A percentile compares a stretch with the other conserved stretches of the same genome.
Conservation (phyloP, 2,888 invertebrate genomes). For the Scaptomyza reducta region DNA sequence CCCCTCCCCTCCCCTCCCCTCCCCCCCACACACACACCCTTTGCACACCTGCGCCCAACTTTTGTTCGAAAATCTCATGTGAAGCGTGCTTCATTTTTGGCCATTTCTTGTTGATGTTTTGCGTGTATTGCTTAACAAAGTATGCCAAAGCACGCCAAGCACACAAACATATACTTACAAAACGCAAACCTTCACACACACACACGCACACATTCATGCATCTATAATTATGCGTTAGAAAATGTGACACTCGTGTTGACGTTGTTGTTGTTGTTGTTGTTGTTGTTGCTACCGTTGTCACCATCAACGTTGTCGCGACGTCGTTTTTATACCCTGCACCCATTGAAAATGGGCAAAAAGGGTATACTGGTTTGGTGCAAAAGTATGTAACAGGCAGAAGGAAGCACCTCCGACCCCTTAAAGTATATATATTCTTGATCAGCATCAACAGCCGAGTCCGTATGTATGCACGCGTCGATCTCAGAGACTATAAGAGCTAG, state of each 20-base stretch:
- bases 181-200: conserved; percentile 1
- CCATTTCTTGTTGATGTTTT: conserved; percentile 47
- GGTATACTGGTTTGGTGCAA: no score
- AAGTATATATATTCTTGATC: no score
- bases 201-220: conserved; percentile 26
- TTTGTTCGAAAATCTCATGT: conserved; percentile 21
- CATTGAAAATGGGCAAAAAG: no score
- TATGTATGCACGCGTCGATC: no score
- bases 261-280: conserved; percentile 7
- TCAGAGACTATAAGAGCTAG: no score
- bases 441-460: no score
- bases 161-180: conserved; percentile 8
- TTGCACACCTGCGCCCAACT: neutral
- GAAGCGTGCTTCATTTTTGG: conserved; percentile 23
- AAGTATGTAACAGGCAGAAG: no score
- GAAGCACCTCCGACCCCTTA: no score
- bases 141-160: conserved; percentile 48
- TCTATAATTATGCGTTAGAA: conserved; percentile 26
- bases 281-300: conserved; percentile 17
- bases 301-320: conserved; percentile 26
- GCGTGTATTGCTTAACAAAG: conserved; percentile 64
- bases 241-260: conserved; percentile 16
- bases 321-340: no score
- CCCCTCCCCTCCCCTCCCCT: neutral
- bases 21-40: neutral